Evolutionary conservation across 2,888 invertebrate genomes (phyloP), one percentile per base, ranked within the genome.

Genomic region (Himalopsyche anomala): DNA sequence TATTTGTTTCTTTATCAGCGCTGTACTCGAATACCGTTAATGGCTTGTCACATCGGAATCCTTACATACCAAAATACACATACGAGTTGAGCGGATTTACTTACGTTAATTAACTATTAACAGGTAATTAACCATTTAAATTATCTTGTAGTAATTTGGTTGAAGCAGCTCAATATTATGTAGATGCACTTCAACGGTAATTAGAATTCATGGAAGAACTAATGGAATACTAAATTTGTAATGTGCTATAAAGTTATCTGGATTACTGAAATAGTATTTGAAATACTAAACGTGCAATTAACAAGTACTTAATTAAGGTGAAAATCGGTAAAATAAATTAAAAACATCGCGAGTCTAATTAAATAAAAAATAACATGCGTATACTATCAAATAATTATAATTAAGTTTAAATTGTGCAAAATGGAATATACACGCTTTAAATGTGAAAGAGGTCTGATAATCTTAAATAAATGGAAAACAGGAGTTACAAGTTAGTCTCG

Each of bases 101-200:
- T 62, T 19, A 62, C 62, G 19, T 62, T 62, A 62, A 62, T 62
- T 62, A 62, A 62, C 62, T 62, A 62, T 62, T 62, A 62, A 62
- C 62, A 62, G 62, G 62, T 62, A 62, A 62, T 62, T 62, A 62
- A 62, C 62, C 62, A 19, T 62, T 62, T 62, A 62, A 62, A 62
- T 62, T 62, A 62, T 62, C 62, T 62, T 11, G 62, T 19, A 4
- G 15, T 62, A 62, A 56, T 56, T n/a, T 19, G 11, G 19, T 28
- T 28, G 62, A n/a, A 19, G 19, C 28, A 11, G 62, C 19, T 19
- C 11, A 19, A 19, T 62, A 19, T 42, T 51, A 51, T 51, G 51
- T 19, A 62, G 62, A 62, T 62, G 62, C 62, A 62, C 62, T 62
- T 28, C 9, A 62, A 19, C 62, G 19, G 11, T 51, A 51, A 51